These are phyloP conservation scores for Isoperla grammatica DNA, from an alignment of 2,888 invertebrate species.

Conservation along the genomic window DNA sequence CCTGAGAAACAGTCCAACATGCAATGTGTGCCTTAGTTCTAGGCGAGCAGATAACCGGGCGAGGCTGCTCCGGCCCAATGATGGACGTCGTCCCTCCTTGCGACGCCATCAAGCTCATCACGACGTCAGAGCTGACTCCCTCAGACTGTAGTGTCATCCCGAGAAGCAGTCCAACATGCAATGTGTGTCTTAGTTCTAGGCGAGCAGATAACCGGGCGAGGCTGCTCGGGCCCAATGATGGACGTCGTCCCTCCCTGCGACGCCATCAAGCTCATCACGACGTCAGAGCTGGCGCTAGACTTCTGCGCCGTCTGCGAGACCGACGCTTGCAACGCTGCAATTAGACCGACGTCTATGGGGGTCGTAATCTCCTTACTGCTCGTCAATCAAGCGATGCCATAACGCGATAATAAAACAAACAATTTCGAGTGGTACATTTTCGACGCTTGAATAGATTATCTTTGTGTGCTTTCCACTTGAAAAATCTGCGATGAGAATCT, in stretches of 20 bases:
- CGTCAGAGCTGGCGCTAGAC: conserved; percentile 24
- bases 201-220: conserved; percentile 26
- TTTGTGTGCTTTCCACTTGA: too few species aligned
- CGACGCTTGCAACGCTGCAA: conserved; percentile 24
- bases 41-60: conserved; percentile 26
- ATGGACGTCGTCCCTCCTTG: conserved; percentile 27
- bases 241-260: conserved; percentile 29
- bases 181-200: conserved; percentile 24
- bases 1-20: too few species aligned
- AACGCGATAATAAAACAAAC: too few species aligned
- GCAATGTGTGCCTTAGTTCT: conserved; percentile 23
- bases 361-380: too few species aligned
- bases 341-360: too few species aligned
- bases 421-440: too few species aligned
- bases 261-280: conserved; percentile 27
- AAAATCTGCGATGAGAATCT: too few species aligned
- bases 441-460: too few species aligned
- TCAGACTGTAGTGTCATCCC: conserved; percentile 27
- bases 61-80: conserved; percentile 27
- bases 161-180: too few species aligned
- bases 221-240: conserved; percentile 26
- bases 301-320: conserved; percentile 27
- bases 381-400: too few species aligned
- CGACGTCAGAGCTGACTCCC: conserved; percentile 24
- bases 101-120: conserved; percentile 28